Base-by-base conservation (phyloP, 1,140 invertebrate species). In the Trichomalopsis sarcophagae region DNA sequence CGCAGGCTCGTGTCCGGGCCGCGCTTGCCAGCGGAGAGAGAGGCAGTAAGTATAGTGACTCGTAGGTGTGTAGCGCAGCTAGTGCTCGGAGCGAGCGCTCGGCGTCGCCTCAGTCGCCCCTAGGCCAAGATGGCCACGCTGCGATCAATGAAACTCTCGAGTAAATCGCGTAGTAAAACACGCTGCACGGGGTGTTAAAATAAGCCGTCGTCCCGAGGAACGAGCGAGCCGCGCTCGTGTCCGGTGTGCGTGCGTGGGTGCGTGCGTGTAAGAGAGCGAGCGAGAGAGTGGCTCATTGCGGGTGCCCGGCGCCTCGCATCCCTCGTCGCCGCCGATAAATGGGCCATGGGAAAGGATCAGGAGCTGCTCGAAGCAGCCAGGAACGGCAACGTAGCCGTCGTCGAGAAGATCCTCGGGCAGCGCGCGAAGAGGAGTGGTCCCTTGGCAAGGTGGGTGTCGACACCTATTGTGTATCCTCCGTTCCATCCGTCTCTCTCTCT, bases 351-450 rank as follows among this genome's bases (percentile, higher is more conserved):
- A 91, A 98, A 98, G 94, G 98, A 99, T 93, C 97, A 98, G 93
- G 98, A 99, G 94, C 95, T 99, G 93, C 95, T 99, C 92, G 98
- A 99, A 91, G 98, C 98, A 89, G 97, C 98, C 87, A 95, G 98
- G 89, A 97, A 96, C 94, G 98, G 98, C 91, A 98, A 98, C 94
- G 95, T 96, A 89, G 94, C 95, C 85, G 95, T 96, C 88, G 97
- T 99, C 76, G 98, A 98, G 93, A 98, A 98, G 94, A 97, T 99
- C 90, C 94, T 99, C 87, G 95, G 95, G 89, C 96, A 97, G 92
- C 96, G 97, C 95, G 96, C 96, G 88, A 98, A 97, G 95, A 97
- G 97, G 95, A 97, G 96, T 94, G 97, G 97, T 94, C 97, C 97
- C 90, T 94, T 98, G 92, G 97, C 97, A 94, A 98, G 97, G 97